Evolutionary conservation across 2,797 vertebrate species (phyloP).

Genomic region (Hemibagrus guttatus): DNA sequence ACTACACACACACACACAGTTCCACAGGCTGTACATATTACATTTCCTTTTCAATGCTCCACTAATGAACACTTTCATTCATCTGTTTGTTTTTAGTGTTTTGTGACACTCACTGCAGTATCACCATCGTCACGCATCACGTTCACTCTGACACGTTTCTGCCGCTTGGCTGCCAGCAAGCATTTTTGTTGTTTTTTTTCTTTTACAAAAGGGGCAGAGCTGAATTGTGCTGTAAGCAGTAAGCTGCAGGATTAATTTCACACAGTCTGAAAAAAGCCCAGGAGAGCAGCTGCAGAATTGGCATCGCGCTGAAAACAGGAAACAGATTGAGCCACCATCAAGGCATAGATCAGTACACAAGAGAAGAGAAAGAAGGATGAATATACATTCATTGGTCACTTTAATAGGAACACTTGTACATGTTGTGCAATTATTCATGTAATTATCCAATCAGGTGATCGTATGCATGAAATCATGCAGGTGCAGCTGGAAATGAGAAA

Average conservation of each 20-base stretch:
- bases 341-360: background rate
- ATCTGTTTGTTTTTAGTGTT: slow-evolving; percentile 9
- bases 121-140: background rate
- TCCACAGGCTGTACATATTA: background rate
- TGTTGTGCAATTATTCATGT: background rate
- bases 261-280: slow-evolving; percentile 29
- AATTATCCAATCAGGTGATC: background rate
- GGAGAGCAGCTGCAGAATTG: slow-evolving; percentile 22
- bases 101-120: slow-evolving; percentile 9
- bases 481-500: background rate
- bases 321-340: background rate
- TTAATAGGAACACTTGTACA: background rate
- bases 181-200: background rate
- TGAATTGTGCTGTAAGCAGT: slow-evolving; percentile 27
- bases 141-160: background rate
- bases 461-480: background rate
- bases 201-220: slow-evolving; percentile 1
- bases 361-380: background rate
- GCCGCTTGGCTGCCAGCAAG: background rate
- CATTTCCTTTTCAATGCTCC: background rate
- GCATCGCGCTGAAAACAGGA: slow-evolving; percentile 15
- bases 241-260: slow-evolving; percentile 39
- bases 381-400: no score
- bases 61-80: slow-evolving; percentile 12
- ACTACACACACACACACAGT: no score